A percentile compares a stretch with the other conserved stretches of the same genome.
Conservation (phyloP, 2,797 vertebrate genomes). For the Artibeus lituratus region DNA sequence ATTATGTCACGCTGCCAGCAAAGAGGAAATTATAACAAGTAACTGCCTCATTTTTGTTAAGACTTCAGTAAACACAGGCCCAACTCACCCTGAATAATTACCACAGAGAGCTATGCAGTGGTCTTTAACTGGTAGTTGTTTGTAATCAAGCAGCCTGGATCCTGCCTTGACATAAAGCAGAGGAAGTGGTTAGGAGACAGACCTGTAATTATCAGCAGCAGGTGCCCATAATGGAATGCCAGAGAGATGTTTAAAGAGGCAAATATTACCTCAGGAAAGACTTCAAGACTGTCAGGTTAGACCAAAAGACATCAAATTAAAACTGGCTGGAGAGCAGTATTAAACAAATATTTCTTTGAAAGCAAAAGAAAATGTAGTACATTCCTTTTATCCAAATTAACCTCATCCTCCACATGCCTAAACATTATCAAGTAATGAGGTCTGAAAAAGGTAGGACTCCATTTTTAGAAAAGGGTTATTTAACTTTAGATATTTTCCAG, state of each 20-base stretch:
- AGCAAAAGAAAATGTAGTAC: slow-evolving; percentile 37
- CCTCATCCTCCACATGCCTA: neutral
- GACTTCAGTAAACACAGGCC: slow-evolving; percentile 30
- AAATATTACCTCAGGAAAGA: slow-evolving; percentile 72
- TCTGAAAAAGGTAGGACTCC: neutral
- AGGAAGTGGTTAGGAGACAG: slow-evolving; percentile 75
- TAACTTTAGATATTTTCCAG: neutral
- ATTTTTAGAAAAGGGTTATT: slow-evolving; percentile 8
- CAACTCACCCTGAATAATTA: slow-evolving; percentile 49
- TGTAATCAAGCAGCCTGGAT: slow-evolving; percentile 62
- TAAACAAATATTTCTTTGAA: slow-evolving; percentile 43
- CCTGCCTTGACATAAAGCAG: slow-evolving; percentile 74
- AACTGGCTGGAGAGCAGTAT: neutral
- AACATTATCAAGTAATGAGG: neutral
- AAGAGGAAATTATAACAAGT: slow-evolving; percentile 58
- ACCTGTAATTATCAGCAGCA: slow-evolving; percentile 82
- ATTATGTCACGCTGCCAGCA: slow-evolving; percentile 37
- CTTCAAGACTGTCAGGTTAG: slow-evolving; percentile 56
- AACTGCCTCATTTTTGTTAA: slow-evolving; percentile 43
- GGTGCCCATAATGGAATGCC: slow-evolving; percentile 81
- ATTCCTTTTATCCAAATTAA: slow-evolving; percentile 8
- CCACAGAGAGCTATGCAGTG: neutral
- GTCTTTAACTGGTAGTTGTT: slow-evolving; percentile 55
- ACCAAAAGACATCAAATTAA: slow-evolving; percentile 48
- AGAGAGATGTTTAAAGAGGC: slow-evolving; percentile 73